These are phyloP conservation scores for Zaprionus obscuricornis DNA, from an alignment of 2,888 invertebrate species.

Conservation along the genomic window DNA sequence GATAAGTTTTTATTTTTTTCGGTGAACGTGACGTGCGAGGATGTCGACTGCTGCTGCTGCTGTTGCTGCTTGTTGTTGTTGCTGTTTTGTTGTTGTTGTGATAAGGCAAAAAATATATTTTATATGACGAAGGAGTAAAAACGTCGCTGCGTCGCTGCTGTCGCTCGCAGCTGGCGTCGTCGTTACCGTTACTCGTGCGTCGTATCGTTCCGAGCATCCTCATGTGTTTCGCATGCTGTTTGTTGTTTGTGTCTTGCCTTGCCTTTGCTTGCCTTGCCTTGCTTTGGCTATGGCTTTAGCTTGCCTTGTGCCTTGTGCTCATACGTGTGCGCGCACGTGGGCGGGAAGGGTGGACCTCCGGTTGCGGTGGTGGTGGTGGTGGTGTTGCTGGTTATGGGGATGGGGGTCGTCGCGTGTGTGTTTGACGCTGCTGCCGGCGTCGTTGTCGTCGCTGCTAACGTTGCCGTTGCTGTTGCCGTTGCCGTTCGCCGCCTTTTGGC, in stretches of 20 bases:
- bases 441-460: conserved; percentile 20
- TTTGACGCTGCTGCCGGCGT: conserved; percentile 52
- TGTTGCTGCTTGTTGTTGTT: conserved; percentile 17
- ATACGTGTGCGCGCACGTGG: conserved; percentile 77
- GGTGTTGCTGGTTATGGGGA: conserved; percentile 12
- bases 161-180: conserved; percentile 25
- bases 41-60: conserved; percentile 45
- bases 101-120: conserved; percentile 68
- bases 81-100: conserved; percentile 49
- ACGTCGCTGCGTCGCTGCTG: conserved; percentile 42
- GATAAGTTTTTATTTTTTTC: conserved; percentile 66
- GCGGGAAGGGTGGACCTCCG: conserved; percentile 43
- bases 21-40: conserved; percentile 78
- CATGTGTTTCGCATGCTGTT: conserved; percentile 67
- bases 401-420: conserved; percentile 58
- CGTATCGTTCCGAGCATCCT: conserved; percentile 56
- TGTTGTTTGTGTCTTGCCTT: conserved; percentile 64
- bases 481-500: too few species aligned
- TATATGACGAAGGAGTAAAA: conserved; percentile 76
- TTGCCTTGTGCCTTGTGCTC: too few species aligned
- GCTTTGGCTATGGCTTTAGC: too few species aligned
- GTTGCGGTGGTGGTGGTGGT: conserved; percentile 14
- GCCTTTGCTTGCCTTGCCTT: too few species aligned
- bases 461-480: too few species aligned
- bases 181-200: conserved; percentile 45